A percentile compares a stretch with the other conserved stretches of the same genome.
These are phyloP conservation scores for Leguminivora glycinivorella DNA, from an alignment of 1,140 invertebrate genomes.

Conservation along the genomic window DNA sequence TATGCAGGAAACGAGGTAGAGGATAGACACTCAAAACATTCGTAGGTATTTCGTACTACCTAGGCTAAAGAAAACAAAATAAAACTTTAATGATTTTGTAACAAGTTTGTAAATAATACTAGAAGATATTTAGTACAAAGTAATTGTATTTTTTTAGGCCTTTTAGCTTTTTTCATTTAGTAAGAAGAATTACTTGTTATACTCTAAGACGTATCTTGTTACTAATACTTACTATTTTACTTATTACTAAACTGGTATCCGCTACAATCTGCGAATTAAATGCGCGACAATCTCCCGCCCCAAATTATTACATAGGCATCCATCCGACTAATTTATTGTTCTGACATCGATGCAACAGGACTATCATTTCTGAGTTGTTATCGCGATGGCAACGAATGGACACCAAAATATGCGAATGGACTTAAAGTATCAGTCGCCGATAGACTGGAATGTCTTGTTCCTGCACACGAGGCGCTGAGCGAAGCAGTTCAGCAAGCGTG, in stretches of 20 bases:
- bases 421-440: slow-evolving; percentile 76
- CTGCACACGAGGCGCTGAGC: slow-evolving; percentile 67
- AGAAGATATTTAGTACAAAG: neutral
- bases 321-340: slow-evolving; percentile 36
- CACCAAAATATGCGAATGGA: slow-evolving; percentile 39
- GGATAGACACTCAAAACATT: slow-evolving; percentile 23
- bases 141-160: neutral
- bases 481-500: slow-evolving; percentile 72
- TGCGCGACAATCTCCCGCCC: slow-evolving; percentile 54
- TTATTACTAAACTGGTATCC: slow-evolving; percentile 52
- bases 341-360: slow-evolving; percentile 2
- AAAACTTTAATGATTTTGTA: neutral
- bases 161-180: neutral
- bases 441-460: slow-evolving; percentile 74
- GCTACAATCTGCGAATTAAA: slow-evolving; percentile 61
- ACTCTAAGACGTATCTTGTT: slow-evolving; percentile 11
- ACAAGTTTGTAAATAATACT: neutral
- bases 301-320: slow-evolving; percentile 40
- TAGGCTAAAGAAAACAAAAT: slow-evolving; percentile 9
- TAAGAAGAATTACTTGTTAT: slow-evolving; percentile 21
- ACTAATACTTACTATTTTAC: slow-evolving; percentile 33
- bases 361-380: slow-evolving; percentile 13
- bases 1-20: slow-evolving; percentile 68
- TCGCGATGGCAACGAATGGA: slow-evolving; percentile 44
- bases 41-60: slow-evolving; percentile 8